Evolutionary conservation across 2,113 vertebrate species (phyloP), one percentile per base, ranked within the genome.

Genomic region (Oryzias celebensis): DNA sequence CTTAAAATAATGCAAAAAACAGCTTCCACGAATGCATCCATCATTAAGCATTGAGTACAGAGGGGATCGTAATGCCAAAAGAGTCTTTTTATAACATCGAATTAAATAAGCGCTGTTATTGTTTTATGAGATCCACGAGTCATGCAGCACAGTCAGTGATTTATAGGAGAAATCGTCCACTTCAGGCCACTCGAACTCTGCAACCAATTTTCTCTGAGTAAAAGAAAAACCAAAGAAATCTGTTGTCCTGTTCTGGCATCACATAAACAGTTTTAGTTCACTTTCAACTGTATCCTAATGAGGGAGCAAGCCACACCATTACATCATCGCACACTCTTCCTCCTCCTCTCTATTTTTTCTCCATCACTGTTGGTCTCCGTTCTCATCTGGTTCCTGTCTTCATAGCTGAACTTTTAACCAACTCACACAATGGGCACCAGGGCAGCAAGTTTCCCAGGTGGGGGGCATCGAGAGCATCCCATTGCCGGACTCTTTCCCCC

Each of bases 181-280:
- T 70, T 80, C 56, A 14, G 62, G 52, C 68, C 70, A 72, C 68
- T 65, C 81, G 73, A 83, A 62, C 52, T 53, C 52, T 60, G 70
- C 52, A 16, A 65, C 65, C 85, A 73, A 82, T 73, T 71, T 76
- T 79, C 75, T 80, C 83, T 87, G 57, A 57, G 59, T 54, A 58
- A 22, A 52, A 47, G 70, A 88, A 80, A 88, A 88, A 81, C 84
- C 88, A 87, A 88, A 87, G 52, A 86, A 81, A 79, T 59, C 66
- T 55, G 84, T 81, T 56, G 58, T 66, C 7, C 79, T 78, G 81
- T 84, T 83, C 83, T 85, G 87, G 78, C 85, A 71, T 10, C 79
- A 65, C 83, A 79, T 81, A 86, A 85, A 85, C 82, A 73, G 73
- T 52, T 68, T 71, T 73, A 71, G 75, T 84, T 85, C 81, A 77